Conservation (phyloP, 2,113 vertebrate genomes). For the Cinclus cinclus region DNA sequence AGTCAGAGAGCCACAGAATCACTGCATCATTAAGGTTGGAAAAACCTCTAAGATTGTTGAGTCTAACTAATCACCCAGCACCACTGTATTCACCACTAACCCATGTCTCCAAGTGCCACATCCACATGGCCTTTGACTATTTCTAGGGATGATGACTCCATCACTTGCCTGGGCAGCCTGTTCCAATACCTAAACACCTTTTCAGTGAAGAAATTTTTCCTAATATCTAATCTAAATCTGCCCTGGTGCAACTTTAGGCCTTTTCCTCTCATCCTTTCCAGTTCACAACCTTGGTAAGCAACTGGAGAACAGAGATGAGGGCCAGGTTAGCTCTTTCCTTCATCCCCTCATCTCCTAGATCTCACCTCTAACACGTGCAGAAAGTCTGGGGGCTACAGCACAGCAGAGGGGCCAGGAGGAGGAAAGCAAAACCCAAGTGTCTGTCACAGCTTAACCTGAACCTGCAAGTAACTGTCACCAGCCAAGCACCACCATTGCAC, state of each 20-base stretch:
- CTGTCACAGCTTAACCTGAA: background rate
- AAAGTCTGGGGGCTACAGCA: background rate
- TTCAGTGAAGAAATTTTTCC: background rate
- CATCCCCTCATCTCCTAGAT: background rate
- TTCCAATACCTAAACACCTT: background rate
- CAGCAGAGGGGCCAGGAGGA: background rate
- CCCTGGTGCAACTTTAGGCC: background rate
- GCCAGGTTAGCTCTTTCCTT: background rate
- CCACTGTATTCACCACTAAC: accelerated
- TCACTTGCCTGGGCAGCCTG: background rate
- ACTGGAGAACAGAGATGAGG: background rate
- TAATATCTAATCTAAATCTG: background rate
- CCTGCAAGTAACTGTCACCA: background rate
- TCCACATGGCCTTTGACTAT: background rate
- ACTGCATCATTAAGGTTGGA: accelerated
- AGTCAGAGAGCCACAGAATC: background rate
- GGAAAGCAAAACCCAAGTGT: background rate
- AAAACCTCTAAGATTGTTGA: background rate
- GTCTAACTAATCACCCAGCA: background rate
- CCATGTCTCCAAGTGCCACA: background rate
- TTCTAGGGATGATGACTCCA: background rate
- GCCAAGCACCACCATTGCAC: background rate
- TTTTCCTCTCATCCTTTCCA: background rate
- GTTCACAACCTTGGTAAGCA: background rate
- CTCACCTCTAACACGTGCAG: accelerated